A percentile compares a stretch with the other conserved stretches of the same genome.
Evolutionary conservation across 2,888 invertebrate genomes (phyloP).

Genomic region (Cantharis lateralis): DNA sequence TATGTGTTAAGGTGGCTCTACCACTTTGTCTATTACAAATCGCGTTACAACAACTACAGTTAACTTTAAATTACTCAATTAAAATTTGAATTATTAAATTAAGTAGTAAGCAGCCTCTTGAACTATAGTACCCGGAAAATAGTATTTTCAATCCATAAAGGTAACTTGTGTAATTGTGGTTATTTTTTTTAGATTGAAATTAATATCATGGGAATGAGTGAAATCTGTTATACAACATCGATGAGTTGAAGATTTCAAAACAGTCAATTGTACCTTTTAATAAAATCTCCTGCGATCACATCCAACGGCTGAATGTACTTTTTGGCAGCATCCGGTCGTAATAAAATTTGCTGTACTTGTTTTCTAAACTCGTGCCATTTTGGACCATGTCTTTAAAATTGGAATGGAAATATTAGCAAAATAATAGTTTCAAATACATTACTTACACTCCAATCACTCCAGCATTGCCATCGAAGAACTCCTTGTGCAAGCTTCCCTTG

Average conservation of each 20-base stretch:
- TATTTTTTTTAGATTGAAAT: neutral
- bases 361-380: slow-evolving; percentile 85
- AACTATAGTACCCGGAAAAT: neutral
- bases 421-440: too few species aligned
- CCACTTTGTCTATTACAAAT: too few species aligned
- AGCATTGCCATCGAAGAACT: slow-evolving; percentile 73
- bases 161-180: neutral
- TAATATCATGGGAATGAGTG: neutral
- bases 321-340: slow-evolving; percentile 78
- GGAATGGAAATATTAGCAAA: neutral
- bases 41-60: too few species aligned
- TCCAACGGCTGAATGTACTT: slow-evolving; percentile 76
- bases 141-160: neutral
- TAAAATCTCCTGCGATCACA: slow-evolving; percentile 76
- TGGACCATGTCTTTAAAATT: slow-evolving; percentile 73
- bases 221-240: neutral
- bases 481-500: slow-evolving; percentile 68
- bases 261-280: slow-evolving; percentile 58
- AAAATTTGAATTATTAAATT: neutral
- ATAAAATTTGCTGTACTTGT: slow-evolving; percentile 81
- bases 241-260: neutral
- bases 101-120: neutral
- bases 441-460: slow-evolving; percentile 79
- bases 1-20: too few species aligned
- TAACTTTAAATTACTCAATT: neutral